Evolutionary conservation across 2,888 invertebrate genomes (phyloP).

Genomic region (Galerucella pusilla): DNA sequence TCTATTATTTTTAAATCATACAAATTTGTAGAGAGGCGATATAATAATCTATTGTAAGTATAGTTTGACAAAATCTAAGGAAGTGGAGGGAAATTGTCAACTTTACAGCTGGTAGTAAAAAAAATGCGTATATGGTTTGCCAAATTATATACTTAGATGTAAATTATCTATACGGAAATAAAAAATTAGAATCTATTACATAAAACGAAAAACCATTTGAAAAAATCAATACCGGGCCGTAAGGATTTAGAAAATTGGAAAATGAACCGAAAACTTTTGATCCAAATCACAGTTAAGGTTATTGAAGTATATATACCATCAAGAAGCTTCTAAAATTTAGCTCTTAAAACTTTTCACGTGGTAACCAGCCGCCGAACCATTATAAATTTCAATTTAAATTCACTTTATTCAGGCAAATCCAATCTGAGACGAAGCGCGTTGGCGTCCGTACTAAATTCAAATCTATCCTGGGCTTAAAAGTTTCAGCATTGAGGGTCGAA

Average conservation of each 20-base stretch:
- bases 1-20: too few relatives aligned
- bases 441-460: slow-evolving; percentile 29
- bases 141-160: too few relatives aligned
- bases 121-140: too few relatives aligned
- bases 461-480: slow-evolving; percentile 32
- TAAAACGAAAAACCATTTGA: not conserved
- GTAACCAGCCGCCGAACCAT: slow-evolving; percentile 27
- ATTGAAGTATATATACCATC: not conserved
- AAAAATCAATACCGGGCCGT: not conserved
- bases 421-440: slow-evolving; percentile 26
- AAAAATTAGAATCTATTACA: too few relatives aligned
- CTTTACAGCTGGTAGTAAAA: too few relatives aligned
- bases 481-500: slow-evolving; percentile 18
- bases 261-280: not conserved
- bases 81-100: too few relatives aligned
- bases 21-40: too few relatives aligned
- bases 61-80: too few relatives aligned
- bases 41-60: too few relatives aligned
- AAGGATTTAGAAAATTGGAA: not conserved
- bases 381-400: slow-evolving; percentile 43
- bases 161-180: too few relatives aligned
- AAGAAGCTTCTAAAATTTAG: slow-evolving; percentile 10
- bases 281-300: not conserved
- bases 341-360: not conserved
- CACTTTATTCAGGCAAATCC: slow-evolving; percentile 41